Evolutionary conservation across 1,140 invertebrate species (phyloP), one percentile per base, ranked within the genome.

Genomic region (Rhopalosiphum padi): DNA sequence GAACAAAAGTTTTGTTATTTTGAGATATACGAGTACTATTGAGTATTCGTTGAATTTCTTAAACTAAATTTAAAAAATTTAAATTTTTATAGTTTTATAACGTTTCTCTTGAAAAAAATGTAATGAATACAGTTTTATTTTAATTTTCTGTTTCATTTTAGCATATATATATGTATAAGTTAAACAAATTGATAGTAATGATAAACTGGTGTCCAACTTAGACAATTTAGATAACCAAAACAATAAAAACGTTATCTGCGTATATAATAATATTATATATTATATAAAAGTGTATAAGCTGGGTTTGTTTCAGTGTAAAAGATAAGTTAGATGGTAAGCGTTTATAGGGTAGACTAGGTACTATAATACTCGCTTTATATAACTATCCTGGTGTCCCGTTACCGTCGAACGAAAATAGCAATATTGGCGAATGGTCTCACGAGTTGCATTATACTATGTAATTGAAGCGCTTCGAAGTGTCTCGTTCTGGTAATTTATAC

Each of bases 401-500:
- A n/a, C 60, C 60, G n/a, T 77, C n/a, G 60, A n/a, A 18, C 15
- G 30, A 77, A 77, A 77, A n/a, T 77, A 77, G n/a, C 60, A 77
- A n/a, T 77, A 77, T n/a, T n/a, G 60, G 15, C 60, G n/a, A 77
- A 77, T 77, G 60, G 60, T 30, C 18, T 77, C n/a, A n/a, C 30
- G 15, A 77, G 30, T 77, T 77, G 5, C 30, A 77, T 77, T 77
- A n/a, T n/a, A 77, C 15, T 77, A n/a, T 18, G 60, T 77, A 77
- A 77, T 77, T 77, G 60, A 77, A 77, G 60, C 60, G 60, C n/a
- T 77, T n/a, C n/a, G 22, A 77, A n/a, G 60, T 77, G 60, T 77
- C 30, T 77, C n/a, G n/a, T 77, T 77, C n/a, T 77, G 60, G 30
- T 77, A 77, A 77, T 77, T 68, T n/a, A 77, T n/a, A 77, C 15